These are phyloP conservation scores for Sminthurinus aureus DNA, from an alignment of 2,888 invertebrate species.

Conservation along the genomic window DNA sequence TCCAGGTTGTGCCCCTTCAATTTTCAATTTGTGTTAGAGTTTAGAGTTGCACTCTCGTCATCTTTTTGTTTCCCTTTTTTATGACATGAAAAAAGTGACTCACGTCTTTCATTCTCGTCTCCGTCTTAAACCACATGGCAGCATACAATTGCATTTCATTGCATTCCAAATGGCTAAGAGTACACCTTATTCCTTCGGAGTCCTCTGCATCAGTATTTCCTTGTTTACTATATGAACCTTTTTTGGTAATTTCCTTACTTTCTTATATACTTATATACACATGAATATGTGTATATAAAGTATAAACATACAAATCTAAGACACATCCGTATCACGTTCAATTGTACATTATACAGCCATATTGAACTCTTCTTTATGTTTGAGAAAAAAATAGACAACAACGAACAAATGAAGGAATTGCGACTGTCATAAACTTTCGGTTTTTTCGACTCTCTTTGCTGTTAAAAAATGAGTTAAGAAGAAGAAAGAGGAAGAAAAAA, in stretches of 20 bases:
- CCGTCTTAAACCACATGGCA: not conserved
- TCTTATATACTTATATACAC: not conserved
- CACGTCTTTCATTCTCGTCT: slow-evolving; percentile 13
- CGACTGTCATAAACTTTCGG: slow-evolving; percentile 4
- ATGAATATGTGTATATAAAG: too few relatives aligned
- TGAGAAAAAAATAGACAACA: not conserved
- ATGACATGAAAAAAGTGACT: slow-evolving; percentile 32
- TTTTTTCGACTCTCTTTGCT: not conserved
- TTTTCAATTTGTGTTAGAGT: not conserved
- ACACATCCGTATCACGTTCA: not conserved
- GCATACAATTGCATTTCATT: not conserved
- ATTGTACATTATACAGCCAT: not conserved
- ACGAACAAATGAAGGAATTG: not conserved
- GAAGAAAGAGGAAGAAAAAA: not conserved
- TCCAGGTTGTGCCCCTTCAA: slow-evolving; percentile 37
- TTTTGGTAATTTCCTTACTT: not conserved
- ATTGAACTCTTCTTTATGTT: not conserved
- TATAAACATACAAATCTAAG: too few relatives aligned
- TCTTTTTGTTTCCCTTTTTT: slow-evolving; percentile 36
- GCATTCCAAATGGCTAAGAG: not conserved
- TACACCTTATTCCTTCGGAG: not conserved
- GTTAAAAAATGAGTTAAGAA: not conserved
- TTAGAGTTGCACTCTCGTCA: slow-evolving; percentile 1
- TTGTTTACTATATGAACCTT: not conserved
- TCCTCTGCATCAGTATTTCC: not conserved